These are phyloP conservation scores for Alexandromys fortis DNA, from an alignment of 2,113 vertebrate genomes.

Conservation along the genomic window DNA sequence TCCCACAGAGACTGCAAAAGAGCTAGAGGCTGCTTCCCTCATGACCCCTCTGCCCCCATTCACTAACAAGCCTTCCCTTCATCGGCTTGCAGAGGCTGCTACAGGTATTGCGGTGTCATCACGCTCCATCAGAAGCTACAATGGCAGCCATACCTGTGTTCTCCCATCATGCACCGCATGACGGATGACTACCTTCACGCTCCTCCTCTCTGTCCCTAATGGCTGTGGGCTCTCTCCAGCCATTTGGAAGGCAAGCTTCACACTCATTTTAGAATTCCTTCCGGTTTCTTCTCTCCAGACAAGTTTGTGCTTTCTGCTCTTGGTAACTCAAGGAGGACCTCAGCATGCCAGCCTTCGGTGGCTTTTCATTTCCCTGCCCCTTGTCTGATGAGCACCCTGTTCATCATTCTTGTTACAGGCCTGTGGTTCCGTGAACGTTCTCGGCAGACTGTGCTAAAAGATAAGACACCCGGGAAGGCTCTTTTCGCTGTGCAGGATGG, in stretches of 20 bases:
- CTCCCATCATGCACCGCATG: accelerated
- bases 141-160: background rate
- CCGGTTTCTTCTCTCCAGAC: background rate
- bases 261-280: background rate
- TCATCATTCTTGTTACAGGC: background rate
- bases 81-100: accelerated
- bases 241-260: background rate
- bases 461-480: background rate
- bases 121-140: background rate
- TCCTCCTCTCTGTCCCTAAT: accelerated
- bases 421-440: background rate
- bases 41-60: accelerated
- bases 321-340: accelerated
- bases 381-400: background rate
- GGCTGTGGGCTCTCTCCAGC: background rate
- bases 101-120: background rate
- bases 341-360: background rate
- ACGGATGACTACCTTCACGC: accelerated
- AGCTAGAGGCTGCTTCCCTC: background rate
- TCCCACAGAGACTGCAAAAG: background rate
- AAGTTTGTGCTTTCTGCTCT: background rate
- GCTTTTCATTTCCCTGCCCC: background rate
- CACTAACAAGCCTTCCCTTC: background rate
- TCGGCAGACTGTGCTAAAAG: background rate
- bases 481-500: accelerated